A percentile compares a stretch with the other conserved stretches of the same genome.
These are phyloP conservation scores for Syndactyla subalaris DNA, from an alignment of 2,797 vertebrate genomes.

Conservation along the genomic window DNA sequence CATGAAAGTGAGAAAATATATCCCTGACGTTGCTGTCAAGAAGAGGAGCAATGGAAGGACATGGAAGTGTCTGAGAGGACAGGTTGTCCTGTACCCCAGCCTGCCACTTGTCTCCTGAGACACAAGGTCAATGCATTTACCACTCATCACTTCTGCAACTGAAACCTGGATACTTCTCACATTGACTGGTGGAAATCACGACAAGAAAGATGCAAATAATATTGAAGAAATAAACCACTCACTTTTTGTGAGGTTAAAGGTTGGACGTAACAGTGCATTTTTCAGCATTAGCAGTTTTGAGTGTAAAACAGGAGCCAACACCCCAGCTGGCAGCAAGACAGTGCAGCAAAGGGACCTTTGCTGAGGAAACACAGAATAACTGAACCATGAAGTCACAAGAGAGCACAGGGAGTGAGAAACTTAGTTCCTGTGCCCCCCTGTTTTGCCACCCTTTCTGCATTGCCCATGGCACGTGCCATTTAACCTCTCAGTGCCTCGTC, in stretches of 20 bases:
- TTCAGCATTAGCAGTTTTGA: not conserved
- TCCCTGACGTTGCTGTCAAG: not conserved
- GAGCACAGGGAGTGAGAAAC: not conserved
- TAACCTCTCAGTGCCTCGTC: not conserved
- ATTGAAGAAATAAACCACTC: not conserved
- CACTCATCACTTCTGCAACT: not conserved
- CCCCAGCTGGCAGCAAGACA: not conserved
- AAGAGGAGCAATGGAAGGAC: not conserved
- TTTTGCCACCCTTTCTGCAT: not conserved
- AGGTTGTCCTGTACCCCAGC: not conserved
- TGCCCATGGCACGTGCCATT: not conserved
- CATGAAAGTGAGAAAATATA: not conserved
- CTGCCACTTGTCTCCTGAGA: not conserved
- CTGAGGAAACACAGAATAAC: not conserved
- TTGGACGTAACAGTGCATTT: not conserved
- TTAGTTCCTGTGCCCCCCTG: rapidly evolving
- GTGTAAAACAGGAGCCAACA: not conserved
- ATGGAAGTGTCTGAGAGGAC: not conserved
- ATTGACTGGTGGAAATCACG: not conserved
- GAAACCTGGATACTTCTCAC: not conserved
- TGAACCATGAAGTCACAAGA: not conserved
- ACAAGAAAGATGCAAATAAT: not conserved
- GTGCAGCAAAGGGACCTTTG: not conserved
- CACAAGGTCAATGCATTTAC: not conserved
- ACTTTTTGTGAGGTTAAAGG: not conserved